These are phyloP conservation scores for Dendroctonus valens DNA, from an alignment of 1,140 invertebrate species.

Conservation along the genomic window DNA sequence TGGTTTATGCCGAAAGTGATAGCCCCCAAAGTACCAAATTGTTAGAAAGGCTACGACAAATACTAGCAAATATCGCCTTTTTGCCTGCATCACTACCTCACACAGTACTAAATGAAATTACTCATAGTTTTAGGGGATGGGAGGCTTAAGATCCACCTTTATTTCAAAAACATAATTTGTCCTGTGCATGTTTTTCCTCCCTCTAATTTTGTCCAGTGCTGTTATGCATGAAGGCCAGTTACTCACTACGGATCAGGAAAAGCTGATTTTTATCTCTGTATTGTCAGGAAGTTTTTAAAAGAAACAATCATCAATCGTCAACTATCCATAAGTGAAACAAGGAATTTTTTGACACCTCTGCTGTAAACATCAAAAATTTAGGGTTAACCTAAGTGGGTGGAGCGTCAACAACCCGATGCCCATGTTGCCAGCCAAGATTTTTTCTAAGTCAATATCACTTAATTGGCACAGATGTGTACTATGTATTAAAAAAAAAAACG, in stretches of 20 bases:
- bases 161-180: conserved; percentile 12
- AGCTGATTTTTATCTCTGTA: conserved; percentile 22
- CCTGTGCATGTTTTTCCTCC: conserved; percentile 11
- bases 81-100: conserved; percentile 74
- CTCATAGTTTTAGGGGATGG: conserved; percentile 14
- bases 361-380: conserved; percentile 19
- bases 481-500: too few species aligned
- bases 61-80: conserved; percentile 86
- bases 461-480: too few species aligned
- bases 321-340: conserved; percentile 1
- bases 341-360: conserved; percentile 6
- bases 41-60: conserved; percentile 77
- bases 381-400: conserved; percentile 13
- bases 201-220: background rate
- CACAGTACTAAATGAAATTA: conserved; percentile 4
- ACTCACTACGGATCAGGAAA: background rate
- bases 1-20: conserved; percentile 68
- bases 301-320: conserved; percentile 10
- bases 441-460: too few species aligned
- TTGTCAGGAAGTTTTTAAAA: conserved; percentile 9
- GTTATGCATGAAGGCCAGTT: conserved; percentile 1
- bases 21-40: conserved; percentile 78
- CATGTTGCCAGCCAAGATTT: too few species aligned
- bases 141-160: conserved; percentile 15
- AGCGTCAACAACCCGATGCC: background rate